These are phyloP conservation scores for Pammene fasciana DNA, from an alignment of 2,888 invertebrate genomes.

Conservation along the genomic window DNA sequence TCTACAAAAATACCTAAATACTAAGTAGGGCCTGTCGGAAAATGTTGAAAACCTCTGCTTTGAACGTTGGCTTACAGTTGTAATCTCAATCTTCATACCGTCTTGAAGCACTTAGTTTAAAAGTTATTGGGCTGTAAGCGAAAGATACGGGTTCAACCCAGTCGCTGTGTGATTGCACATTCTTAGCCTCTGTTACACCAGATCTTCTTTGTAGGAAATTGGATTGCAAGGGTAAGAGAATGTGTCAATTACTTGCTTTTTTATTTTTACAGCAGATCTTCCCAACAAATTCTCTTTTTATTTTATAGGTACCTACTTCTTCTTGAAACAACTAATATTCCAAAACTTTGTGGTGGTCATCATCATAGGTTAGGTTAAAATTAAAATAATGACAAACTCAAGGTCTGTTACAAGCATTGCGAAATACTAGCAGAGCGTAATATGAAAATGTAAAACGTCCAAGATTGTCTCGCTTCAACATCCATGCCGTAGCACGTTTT, in stretches of 20 bases:
- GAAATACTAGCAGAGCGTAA: too few species aligned
- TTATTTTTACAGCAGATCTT: not conserved
- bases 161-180: slow-evolving; percentile 37
- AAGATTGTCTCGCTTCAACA: not conserved
- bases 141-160: slow-evolving; percentile 37
- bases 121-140: slow-evolving; percentile 38
- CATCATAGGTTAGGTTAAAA: too few species aligned
- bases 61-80: slow-evolving; percentile 14
- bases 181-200: slow-evolving; percentile 28
- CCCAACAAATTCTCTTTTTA: not conserved
- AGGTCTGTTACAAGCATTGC: too few species aligned
- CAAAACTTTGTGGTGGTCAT: too few species aligned
- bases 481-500: not conserved
- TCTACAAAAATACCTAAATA: too few species aligned
- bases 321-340: too few species aligned
- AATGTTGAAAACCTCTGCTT: not conserved
- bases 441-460: too few species aligned
- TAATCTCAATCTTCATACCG: slow-evolving; percentile 22
- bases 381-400: too few species aligned
- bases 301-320: too few species aligned
- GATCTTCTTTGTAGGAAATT: slow-evolving; percentile 21
- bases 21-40: not conserved
- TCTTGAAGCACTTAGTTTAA: slow-evolving; percentile 29
- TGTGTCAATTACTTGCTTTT: not conserved
- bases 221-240: slow-evolving; percentile 1